Evolutionary conservation across 2,797 vertebrate species (phyloP).

Genomic region (Hydrophis major): DNA sequence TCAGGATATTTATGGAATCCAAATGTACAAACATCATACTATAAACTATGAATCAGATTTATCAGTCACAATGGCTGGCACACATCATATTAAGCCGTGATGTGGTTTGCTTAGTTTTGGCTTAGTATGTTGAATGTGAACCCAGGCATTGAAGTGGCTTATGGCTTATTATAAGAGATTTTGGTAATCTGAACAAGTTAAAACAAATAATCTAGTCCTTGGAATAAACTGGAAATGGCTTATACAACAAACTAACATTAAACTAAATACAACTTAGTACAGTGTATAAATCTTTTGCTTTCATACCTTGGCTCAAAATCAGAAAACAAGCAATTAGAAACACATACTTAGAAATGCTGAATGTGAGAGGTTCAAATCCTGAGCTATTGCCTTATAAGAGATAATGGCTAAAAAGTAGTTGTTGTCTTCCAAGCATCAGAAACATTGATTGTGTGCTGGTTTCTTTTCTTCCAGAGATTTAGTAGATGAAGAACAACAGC

Average conservation of each 20-base stretch:
- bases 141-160: not conserved
- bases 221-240: not conserved
- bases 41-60: not conserved
- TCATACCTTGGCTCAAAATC: not conserved
- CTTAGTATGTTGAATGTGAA: not conserved
- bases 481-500: not conserved
- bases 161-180: not conserved
- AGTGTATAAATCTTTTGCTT: not conserved
- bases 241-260: not conserved
- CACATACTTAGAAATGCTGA: not conserved
- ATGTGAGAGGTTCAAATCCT: not conserved
- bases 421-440: not conserved
- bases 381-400: not conserved
- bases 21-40: not conserved
- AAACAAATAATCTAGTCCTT: not conserved
- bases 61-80: not conserved
- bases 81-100: not conserved
- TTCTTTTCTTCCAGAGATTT: not conserved
- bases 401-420: not conserved
- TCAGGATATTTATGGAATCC: not conserved
- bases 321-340: not conserved
- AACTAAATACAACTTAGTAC: not conserved
- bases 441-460: not conserved
- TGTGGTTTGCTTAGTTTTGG: not conserved
- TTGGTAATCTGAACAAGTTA: not conserved